Conservation (phyloP, 53 echinoderm and acorn worm genomes). For the Paracentrotus lividus region DNA sequence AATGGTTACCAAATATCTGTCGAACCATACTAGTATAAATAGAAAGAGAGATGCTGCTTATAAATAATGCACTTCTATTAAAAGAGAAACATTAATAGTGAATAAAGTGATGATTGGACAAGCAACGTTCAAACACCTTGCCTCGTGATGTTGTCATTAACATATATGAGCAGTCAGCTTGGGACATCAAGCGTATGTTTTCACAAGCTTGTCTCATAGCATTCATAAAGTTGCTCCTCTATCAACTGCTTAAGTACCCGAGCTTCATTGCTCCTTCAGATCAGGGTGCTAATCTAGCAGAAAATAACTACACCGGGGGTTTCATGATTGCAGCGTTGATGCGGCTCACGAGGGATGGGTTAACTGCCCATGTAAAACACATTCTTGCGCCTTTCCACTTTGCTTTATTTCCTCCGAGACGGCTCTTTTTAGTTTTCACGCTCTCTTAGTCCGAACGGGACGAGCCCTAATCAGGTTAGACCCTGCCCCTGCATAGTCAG, state of each 20-base stretch:
- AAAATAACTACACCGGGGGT: constrained; percentile 5
- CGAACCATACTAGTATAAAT: neutral
- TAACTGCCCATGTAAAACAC: constrained; percentile 26
- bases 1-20: neutral
- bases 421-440: neutral
- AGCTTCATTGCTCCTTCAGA: neutral
- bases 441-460: neutral
- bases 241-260: neutral
- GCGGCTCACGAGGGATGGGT: neutral
- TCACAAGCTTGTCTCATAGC: neutral
- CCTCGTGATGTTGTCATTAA: constrained; percentile 23
- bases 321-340: neutral
- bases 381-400: constrained; percentile 1
- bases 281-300: neutral
- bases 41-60: neutral
- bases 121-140: neutral
- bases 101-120: neutral
- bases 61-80: neutral
- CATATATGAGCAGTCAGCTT: constrained; percentile 6
- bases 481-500: neutral
- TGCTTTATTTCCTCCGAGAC: constrained; percentile 11
- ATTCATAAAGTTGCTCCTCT: neutral
- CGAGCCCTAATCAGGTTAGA: constrained; percentile 10
- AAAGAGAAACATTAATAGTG: neutral
- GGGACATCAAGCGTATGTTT: neutral